Percentiles rank a stretch among this genome's conserved stretches.
Evolutionary conservation across 2,888 invertebrate species (phyloP).

Genomic region (Dryocosmus kuriphilus): DNA sequence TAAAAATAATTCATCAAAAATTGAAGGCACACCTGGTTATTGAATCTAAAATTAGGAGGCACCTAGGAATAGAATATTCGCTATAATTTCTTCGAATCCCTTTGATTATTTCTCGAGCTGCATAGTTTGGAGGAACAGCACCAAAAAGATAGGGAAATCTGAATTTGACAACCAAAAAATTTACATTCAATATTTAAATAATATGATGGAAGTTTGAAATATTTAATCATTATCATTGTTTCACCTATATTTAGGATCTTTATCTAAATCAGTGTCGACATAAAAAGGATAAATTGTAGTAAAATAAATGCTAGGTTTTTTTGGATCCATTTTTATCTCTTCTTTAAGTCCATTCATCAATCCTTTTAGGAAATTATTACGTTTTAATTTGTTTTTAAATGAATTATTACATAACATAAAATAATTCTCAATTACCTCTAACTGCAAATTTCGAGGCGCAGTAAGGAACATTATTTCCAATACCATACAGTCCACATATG

Average conservation of each 20-base stretch:
- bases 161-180: not conserved
- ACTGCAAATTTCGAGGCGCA: conserved; percentile 78
- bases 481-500: conserved; percentile 76
- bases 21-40: conserved; percentile 63
- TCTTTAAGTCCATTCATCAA: conserved; percentile 71
- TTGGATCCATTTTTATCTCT: conserved; percentile 61
- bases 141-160: conserved; percentile 69
- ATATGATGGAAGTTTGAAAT: not conserved
- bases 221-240: not conserved
- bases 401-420: not conserved
- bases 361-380: conserved; percentile 55
- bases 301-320: conserved; percentile 72
- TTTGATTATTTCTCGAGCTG: conserved; percentile 66
- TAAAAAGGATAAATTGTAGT: conserved; percentile 81
- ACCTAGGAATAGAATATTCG: conserved; percentile 69
- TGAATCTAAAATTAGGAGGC: conserved; percentile 62
- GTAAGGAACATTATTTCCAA: conserved; percentile 75
- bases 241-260: conserved; percentile 75
- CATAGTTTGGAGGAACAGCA: conserved; percentile 62
- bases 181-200: not conserved
- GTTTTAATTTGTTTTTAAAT: not conserved
- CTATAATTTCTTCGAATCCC: conserved; percentile 68
- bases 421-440: conserved; percentile 66
- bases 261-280: conserved; percentile 77
- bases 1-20: too few species aligned